Conservation (phyloP, 2,113 vertebrate genomes). For the Gambusia holbrooki region DNA sequence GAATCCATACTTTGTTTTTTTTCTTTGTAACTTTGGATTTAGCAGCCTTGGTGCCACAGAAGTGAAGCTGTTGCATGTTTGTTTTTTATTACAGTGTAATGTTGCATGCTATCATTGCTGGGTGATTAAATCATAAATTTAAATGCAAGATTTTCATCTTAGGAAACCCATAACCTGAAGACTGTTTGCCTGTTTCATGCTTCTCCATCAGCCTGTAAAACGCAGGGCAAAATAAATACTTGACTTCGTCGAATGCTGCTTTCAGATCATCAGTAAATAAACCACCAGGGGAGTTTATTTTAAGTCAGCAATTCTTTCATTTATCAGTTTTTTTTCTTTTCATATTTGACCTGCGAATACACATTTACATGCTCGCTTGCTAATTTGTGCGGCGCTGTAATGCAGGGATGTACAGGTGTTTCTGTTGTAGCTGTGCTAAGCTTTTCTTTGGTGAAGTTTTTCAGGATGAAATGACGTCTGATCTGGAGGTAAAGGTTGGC, state of each 20-base stretch:
- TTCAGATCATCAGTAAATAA: neutral
- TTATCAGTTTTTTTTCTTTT: neutral
- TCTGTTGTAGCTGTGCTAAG: conserved; percentile 16
- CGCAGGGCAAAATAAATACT: neutral
- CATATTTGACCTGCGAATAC: neutral
- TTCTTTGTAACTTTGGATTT: neutral
- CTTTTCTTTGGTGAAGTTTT: conserved; percentile 60
- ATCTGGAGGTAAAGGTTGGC: conserved; percentile 44
- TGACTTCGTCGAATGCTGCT: neutral
- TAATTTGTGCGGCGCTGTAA: conserved; percentile 29
- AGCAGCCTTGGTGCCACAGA: neutral
- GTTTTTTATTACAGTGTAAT: neutral
- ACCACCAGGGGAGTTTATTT: neutral
- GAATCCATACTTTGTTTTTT: neutral
- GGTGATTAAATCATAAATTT: neutral
- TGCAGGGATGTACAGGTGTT: conserved; percentile 32
- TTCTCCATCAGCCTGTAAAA: neutral
- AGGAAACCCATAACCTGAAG: neutral
- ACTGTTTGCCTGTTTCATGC: neutral
- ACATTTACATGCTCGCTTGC: conserved; percentile 11
- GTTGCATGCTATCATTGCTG: neutral
- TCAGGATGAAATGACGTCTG: conserved; percentile 52
- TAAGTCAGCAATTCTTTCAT: neutral
- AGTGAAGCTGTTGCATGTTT: neutral
- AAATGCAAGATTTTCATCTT: neutral